phyloP scores from a whole-genome alignment of 1,140 invertebrate genomes.

The Cydia fagiglandana region DNA sequence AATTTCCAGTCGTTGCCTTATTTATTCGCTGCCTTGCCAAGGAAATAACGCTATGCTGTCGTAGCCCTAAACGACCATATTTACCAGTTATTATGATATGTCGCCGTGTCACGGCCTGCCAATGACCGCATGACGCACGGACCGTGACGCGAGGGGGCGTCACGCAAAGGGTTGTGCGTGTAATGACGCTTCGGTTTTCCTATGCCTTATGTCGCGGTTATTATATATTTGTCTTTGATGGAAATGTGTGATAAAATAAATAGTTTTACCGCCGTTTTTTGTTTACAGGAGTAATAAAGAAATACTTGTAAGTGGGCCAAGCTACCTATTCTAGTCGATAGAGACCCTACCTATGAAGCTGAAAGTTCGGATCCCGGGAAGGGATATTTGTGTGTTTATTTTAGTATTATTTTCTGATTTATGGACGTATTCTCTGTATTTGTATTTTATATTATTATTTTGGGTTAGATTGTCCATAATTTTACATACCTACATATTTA shows the following conservation, averaged over 20 bases:
- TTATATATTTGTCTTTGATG: background rate
- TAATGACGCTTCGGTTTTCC: background rate
- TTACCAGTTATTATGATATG: background rate
- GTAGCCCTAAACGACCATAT: background rate
- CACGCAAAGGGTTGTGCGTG: slow-evolving; percentile 15
- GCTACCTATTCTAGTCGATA: background rate
- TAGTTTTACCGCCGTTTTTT: background rate
- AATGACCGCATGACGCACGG: background rate
- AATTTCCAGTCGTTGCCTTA: too few relatives aligned
- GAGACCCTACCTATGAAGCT: background rate
- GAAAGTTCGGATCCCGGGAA: background rate
- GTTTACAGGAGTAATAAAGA: too few relatives aligned
- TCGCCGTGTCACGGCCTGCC: slow-evolving; percentile 2
- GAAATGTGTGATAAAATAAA: background rate
- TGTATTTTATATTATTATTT: background rate
- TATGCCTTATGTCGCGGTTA: slow-evolving; percentile 3
- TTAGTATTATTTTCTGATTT: too few relatives aligned
- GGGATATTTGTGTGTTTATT: too few relatives aligned
- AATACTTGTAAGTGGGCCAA: background rate
- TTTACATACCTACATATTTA: too few relatives aligned
- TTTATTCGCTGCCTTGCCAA: background rate
- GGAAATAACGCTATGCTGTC: too few relatives aligned
- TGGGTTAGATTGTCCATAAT: too few relatives aligned
- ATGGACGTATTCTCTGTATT: background rate
- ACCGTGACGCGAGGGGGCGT: slow-evolving; percentile 1